Conservation (phyloP, 2,797 vertebrate species). For the Orientallactaga sibirica region DNA sequence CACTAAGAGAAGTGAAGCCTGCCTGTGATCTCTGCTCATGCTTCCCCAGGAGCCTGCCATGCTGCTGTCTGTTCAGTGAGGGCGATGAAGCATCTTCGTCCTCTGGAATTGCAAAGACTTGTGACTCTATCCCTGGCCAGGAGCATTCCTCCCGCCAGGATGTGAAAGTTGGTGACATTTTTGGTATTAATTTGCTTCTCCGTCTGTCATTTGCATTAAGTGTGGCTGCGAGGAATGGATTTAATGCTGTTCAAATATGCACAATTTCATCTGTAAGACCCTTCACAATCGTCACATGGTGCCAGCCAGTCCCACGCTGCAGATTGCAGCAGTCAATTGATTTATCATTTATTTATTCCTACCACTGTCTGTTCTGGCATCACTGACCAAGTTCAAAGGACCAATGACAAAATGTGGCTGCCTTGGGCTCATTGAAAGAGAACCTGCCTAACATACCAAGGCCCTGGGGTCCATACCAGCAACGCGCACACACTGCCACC, state of each 20-base stretch:
- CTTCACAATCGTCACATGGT: constrained; percentile 53
- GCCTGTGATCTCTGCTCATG: rapidly evolving
- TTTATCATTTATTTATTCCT: not conserved
- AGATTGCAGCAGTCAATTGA: not conserved
- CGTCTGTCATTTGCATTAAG: constrained; percentile 63
- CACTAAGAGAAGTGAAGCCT: not conserved
- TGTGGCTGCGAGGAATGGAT: constrained; percentile 57
- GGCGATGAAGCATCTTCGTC: constrained; percentile 37
- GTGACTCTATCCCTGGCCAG: constrained; percentile 33
- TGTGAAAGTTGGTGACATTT: constrained; percentile 61
- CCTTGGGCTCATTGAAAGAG: not conserved
- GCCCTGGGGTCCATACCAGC: not conserved
- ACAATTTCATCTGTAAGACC: constrained; percentile 60
- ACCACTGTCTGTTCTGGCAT: not conserved
- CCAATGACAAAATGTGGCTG: not conserved
- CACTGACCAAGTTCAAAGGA: not conserved
- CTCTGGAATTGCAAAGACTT: constrained; percentile 29
- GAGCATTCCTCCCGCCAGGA: constrained; percentile 64
- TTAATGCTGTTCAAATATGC: constrained; percentile 61
- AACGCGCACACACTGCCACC: not conserved
- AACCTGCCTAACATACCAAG: not conserved
- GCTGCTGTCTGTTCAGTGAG: constrained; percentile 25
- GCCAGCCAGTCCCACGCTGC: constrained; percentile 62
- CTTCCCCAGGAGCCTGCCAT: not conserved
- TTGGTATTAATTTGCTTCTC: constrained; percentile 74